Conservation (phyloP, 2,888 invertebrate species). For the Agriopis aurantiaria region DNA sequence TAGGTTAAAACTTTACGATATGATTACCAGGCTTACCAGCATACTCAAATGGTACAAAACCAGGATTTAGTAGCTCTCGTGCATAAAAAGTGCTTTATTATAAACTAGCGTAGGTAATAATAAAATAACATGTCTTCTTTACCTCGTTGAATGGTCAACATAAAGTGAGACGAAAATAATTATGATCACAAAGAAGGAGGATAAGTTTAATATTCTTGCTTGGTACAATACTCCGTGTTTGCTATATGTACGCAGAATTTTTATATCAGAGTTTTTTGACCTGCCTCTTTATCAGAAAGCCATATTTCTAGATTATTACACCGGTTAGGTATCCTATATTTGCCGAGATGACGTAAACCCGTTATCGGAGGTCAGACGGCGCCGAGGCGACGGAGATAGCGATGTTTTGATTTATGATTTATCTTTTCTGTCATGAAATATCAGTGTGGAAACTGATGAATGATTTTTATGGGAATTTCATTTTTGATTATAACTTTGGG, state of each 20-base stretch:
- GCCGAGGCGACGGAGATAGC: constrained; percentile 49
- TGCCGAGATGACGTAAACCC: constrained; percentile 40
- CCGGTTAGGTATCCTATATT: constrained; percentile 50
- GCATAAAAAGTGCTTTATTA: too few relatives aligned
- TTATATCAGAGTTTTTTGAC: constrained; percentile 42
- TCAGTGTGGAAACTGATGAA: constrained; percentile 3
- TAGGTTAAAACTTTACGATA: too few relatives aligned
- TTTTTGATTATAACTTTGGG: not conserved
- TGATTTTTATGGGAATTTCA: too few relatives aligned
- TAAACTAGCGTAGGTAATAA: too few relatives aligned
- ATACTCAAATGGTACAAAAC: too few relatives aligned
- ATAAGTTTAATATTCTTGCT: not conserved
- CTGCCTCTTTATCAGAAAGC: constrained; percentile 46
- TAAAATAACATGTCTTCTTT: too few relatives aligned
- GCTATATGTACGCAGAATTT: not conserved
- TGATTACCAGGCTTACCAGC: too few relatives aligned
- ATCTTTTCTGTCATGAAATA: constrained; percentile 9
- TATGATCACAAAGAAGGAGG: too few relatives aligned
- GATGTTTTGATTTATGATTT: constrained; percentile 29
- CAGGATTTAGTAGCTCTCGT: too few relatives aligned
- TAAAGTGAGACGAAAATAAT: too few relatives aligned
- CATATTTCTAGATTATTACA: constrained; percentile 42
- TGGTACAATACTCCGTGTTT: not conserved
- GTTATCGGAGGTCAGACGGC: constrained; percentile 58
- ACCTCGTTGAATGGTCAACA: too few relatives aligned